phyloP scores from a whole-genome alignment of 2,797 vertebrate genomes.

The Telmatherina bonti region DNA sequence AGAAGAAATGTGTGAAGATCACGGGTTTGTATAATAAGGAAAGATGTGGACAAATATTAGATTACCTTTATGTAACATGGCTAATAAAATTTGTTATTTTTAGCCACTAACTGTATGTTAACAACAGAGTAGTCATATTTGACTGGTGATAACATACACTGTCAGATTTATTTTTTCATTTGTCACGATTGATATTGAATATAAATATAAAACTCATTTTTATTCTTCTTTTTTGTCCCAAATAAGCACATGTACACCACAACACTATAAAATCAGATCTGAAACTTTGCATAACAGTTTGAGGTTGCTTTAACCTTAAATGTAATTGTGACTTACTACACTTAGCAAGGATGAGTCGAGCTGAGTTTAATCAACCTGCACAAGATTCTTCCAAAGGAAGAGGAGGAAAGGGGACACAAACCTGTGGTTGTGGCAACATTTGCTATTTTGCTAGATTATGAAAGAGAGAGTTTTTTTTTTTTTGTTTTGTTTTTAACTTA shows the following conservation, averaged over 20 bases:
- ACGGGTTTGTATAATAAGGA: constrained; percentile 34
- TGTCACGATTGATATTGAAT: background rate
- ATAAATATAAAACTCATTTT: background rate
- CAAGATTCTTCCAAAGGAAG: no score
- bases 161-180: background rate
- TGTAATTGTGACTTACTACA: background rate
- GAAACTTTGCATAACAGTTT: background rate
- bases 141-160: background rate
- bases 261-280: background rate
- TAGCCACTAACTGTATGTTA: constrained; percentile 1
- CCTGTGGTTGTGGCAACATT: no score
- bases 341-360: no score
- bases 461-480: no score
- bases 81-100: constrained; percentile 32
- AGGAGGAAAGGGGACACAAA: no score
- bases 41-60: constrained; percentile 51
- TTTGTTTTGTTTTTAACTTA: no score
- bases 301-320: background rate
- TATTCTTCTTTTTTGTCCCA: background rate
- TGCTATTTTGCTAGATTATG: no score
- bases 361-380: no score
- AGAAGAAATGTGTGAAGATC: constrained; percentile 43
- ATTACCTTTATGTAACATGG: constrained; percentile 36
- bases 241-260: background rate
- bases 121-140: constrained; percentile 4